Percentiles rank a stretch among this genome's conserved stretches.
These are phyloP conservation scores for Microtus montanus DNA, from an alignment of 2,113 vertebrate genomes.

Conservation along the genomic window DNA sequence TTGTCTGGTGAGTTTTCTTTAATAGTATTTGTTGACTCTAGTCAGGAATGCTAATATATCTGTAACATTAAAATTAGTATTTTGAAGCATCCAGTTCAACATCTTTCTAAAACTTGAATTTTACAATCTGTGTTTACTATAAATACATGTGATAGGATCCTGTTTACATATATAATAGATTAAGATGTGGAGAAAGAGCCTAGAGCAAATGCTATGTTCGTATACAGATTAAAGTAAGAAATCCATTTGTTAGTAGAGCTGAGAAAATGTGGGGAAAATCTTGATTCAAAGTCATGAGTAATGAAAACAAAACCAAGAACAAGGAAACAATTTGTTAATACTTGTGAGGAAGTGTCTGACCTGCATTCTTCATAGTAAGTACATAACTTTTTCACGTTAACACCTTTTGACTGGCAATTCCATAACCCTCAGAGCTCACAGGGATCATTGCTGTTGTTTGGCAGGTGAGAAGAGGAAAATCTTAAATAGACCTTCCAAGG, in stretches of 20 bases:
- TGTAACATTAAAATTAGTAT: not conserved
- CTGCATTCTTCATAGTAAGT: not conserved
- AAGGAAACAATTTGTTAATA: not conserved
- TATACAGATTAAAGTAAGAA: not conserved
- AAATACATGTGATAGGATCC: not conserved
- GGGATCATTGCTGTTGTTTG: not conserved
- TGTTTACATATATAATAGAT: not conserved
- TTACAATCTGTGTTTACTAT: not conserved
- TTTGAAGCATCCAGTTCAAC: not conserved
- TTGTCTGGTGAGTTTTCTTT: not conserved
- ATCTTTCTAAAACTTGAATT: not conserved
- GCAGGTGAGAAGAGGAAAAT: not conserved
- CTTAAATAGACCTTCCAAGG: not conserved
- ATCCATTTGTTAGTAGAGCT: not conserved
- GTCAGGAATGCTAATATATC: not conserved
- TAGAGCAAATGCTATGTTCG: slow-evolving; percentile 8
- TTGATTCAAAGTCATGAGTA: not conserved
- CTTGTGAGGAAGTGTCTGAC: not conserved
- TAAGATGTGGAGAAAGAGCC: not conserved
- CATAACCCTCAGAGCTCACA: not conserved
- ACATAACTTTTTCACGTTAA: not conserved
- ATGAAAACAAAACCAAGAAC: slow-evolving; percentile 3
- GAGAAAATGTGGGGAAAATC: not conserved
- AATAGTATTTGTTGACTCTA: not conserved
- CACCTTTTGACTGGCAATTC: not conserved